Evolutionary conservation across 2,113 vertebrate species (phyloP), one percentile per base, ranked within the genome.

Genomic region (Plectropomus leopardus): DNA sequence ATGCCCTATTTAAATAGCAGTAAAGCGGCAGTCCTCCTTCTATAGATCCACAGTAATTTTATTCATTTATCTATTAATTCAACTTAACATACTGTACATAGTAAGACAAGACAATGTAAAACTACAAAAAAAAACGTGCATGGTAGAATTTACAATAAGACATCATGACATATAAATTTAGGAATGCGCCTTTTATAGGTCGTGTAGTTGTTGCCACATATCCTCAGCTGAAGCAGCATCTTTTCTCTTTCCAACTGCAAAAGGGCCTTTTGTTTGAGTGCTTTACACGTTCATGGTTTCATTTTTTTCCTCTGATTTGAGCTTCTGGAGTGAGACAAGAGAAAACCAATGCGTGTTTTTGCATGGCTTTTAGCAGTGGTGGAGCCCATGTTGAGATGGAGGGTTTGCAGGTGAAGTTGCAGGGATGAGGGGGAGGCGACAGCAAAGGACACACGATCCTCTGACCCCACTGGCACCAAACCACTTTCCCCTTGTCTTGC

Each of bases 381-480:
- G 15, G 73, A 80, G 21, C n/a, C 53, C 6, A 69, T 64, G 34
- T 79, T 9, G 13, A 93, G 75, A 16, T 78, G 57, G 36, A 94
- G 80, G 14, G 88, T 90, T 73, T 94, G 91, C 45, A 90, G 53
- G 63, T 92, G 90, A 61, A 87, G 58, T 24, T 82, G 78, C 45
- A 50, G n/a, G 28, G 88, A 82, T 0, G 78, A 66, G 36, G 75
- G 44, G 51, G 89, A 76, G 74, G 61, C 9, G 13, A 58, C 1
- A 3, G 80, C 24, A 15, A 55, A 15, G 21, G 79, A 69, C 36
- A 86, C 26, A 10, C 1, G 58, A 72, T 89, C 92, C 86, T 57
- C 65, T n/a, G 74, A 48, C 48, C 55, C 51, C n/a, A 53, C 51
- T 23, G 75, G 59, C 10, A 69, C 53, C 17, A 57, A 28, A 44